Evolutionary conservation across 2,888 invertebrate genomes (phyloP), one percentile per base, ranked within the genome.

Genomic region (Brachyptera risi): DNA sequence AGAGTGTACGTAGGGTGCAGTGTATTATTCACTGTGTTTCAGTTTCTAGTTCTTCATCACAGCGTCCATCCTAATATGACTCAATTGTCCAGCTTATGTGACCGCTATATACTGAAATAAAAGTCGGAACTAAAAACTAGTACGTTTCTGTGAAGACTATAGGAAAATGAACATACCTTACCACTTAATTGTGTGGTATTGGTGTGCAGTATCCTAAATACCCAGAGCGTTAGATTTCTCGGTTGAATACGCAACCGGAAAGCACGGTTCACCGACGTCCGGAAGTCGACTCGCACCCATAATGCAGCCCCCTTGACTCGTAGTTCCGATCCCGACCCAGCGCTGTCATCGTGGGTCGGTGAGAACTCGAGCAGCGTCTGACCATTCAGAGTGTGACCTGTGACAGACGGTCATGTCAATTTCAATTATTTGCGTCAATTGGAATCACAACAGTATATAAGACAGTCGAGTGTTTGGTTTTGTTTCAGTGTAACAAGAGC

Each of bases 291-390:
- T 68, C 83, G 79, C 65, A 85, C 83, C 86, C 92, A 90, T 67
- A 94, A 81, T 68, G 86, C 86, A 31, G 92, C 92, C 66, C 86
- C 84, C 67, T 86, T 85, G 67, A 93, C 89, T 67, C 84, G 80
- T 67, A 90, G 79, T 68, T 86, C 87, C 60, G 82, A 79, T 62
- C 73, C 73, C 42, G 65, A 64, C 69, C 71, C 72, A 13, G 70
- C 69, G 17, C 60, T 56, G 21, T 68, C 69, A 61, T 85, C 84
- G 67, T 81, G 80, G 66, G 85, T 83, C 71, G 89, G 84, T 60
- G 89, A 84, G 78, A 94, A 94, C 75, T 93, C 92, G 69, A 94
- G 81, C 69, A 93, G 79, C 61, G 89, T 85, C 75, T 93, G 92
- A 57, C 90, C 89, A 73, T 92, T 92, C 70, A 92, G 80, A 71